A percentile compares a stretch with the other conserved stretches of the same genome.
phyloP scores from a whole-genome alignment of 1,140 invertebrate genomes.

The Adoxophyes honmai region DNA sequence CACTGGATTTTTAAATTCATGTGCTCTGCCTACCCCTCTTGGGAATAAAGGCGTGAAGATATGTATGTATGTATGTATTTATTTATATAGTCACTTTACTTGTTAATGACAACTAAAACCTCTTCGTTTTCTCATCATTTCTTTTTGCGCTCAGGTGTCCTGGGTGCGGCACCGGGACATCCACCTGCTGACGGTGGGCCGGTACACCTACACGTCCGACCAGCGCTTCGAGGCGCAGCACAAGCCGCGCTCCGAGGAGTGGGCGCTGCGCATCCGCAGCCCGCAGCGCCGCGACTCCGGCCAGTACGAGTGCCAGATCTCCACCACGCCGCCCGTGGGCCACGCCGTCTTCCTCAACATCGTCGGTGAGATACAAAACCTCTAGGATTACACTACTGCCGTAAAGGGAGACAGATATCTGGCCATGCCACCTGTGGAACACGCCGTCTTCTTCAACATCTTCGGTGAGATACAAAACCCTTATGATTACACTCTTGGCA shows the following conservation, averaged over 20 bases:
- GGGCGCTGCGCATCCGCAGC: conserved; percentile 84
- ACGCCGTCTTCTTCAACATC: too few relatives aligned
- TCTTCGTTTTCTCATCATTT: background rate
- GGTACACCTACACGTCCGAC: conserved; percentile 92
- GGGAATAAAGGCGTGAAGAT: too few relatives aligned
- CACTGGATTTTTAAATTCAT: too few relatives aligned
- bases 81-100: too few relatives aligned
- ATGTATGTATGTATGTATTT: too few relatives aligned
- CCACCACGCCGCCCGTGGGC: conserved; percentile 86
- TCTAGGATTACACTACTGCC: too few relatives aligned
- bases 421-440: too few relatives aligned
- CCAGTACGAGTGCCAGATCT: conserved; percentile 89
- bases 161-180: conserved; percentile 93
- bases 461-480: too few relatives aligned
- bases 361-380: conserved; percentile 79
- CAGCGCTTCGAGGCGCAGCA: conserved; percentile 89
- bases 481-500: too few relatives aligned
- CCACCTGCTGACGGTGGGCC: conserved; percentile 89
- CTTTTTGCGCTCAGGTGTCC: conserved; percentile 81
- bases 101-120: too few relatives aligned
- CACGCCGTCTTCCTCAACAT: conserved; percentile 84
- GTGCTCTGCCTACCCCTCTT: too few relatives aligned
- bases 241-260: conserved; percentile 86
- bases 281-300: conserved; percentile 83
- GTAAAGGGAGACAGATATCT: too few relatives aligned